Evolutionary conservation across 2,797 vertebrate genomes (phyloP), one percentile per base, ranked within the genome.

Genomic region (Arrhamphus sclerolepis): DNA sequence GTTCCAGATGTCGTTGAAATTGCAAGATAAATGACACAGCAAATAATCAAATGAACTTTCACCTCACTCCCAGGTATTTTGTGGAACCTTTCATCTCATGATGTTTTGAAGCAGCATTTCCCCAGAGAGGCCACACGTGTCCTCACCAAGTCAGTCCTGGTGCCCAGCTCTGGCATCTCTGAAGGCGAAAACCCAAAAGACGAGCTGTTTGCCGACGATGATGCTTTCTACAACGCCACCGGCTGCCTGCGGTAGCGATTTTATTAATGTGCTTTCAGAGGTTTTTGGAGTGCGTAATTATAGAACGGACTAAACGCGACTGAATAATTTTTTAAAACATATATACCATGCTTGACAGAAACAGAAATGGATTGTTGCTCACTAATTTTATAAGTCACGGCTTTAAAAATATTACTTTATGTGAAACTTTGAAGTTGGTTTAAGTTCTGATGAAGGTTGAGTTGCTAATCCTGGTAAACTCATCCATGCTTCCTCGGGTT

Each of bases 51-150:
- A 21, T 17, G 11, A n/a, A 28, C 34, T 53, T 47, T 31, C 11
- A 16, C 6, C 54, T 24, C 18, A 1, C 19, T 26, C 6, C 6
- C 62, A 99, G 98, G 97, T 57, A 89, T 98, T 72, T 68, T 99
- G 65, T 99, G 98, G 97, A 99, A 98, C 87, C 90, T 99, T 70
- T 99, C 98, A 2, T 98, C 97, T 66, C 95, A 94, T 13, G 96
- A 98, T 77, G 83, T 93, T 40, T 88, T 99, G 84, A 98, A 98
- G 84, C 87, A 94, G 48, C 54, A 85, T 31, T 83, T 99, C 48
- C 74, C 93, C 59, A 86, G 59, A 48, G 87, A 92, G 21, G 91
- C 89, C 7, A 74, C 95, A 11, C 31, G 85, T 2, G 89, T 85
- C 0, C 85, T 99, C 73, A 98, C 94, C 0, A 84, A 92, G 39